Evolutionary conservation across 2,797 vertebrate genomes (phyloP).

Genomic region (Pelobates cultripes): DNA sequence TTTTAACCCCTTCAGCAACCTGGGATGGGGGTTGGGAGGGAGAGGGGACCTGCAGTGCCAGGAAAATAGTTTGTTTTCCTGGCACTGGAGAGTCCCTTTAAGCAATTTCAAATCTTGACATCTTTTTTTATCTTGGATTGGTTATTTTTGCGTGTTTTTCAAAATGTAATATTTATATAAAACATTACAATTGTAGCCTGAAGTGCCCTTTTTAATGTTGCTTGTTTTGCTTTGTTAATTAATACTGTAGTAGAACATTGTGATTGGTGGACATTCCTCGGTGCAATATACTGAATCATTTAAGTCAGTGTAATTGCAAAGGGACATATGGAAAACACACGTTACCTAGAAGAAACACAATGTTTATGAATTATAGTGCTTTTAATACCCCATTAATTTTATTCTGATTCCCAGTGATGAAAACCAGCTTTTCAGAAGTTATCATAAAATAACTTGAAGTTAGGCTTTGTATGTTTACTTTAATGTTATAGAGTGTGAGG

Average conservation of each 20-base stretch:
- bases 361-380: slow-evolving; percentile 55
- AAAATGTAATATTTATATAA: no score
- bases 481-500: slow-evolving; percentile 56
- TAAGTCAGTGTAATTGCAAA: slow-evolving; percentile 35
- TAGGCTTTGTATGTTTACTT: slow-evolving; percentile 50
- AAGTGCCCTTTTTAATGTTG: no score
- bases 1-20: no score
- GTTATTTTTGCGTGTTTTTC: no score
- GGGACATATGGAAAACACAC: slow-evolving; percentile 65
- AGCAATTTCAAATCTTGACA: no score
- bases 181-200: no score
- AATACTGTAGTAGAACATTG: background rate
- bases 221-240: background rate
- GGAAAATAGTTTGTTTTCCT: no score
- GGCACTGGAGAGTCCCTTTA: no score
- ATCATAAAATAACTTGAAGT: slow-evolving; percentile 56
- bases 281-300: slow-evolving; percentile 36
- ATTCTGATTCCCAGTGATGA: slow-evolving; percentile 52
- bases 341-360: slow-evolving; percentile 56
- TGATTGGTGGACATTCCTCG: slow-evolving; percentile 27
- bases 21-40: no score
- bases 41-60: no score
- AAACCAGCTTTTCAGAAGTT: slow-evolving; percentile 55
- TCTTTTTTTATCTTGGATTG: no score
- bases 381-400: slow-evolving; percentile 56